Base-by-base conservation (phyloP, 2,113 vertebrate species). In the Pomatorhinus ruficollis region DNA sequence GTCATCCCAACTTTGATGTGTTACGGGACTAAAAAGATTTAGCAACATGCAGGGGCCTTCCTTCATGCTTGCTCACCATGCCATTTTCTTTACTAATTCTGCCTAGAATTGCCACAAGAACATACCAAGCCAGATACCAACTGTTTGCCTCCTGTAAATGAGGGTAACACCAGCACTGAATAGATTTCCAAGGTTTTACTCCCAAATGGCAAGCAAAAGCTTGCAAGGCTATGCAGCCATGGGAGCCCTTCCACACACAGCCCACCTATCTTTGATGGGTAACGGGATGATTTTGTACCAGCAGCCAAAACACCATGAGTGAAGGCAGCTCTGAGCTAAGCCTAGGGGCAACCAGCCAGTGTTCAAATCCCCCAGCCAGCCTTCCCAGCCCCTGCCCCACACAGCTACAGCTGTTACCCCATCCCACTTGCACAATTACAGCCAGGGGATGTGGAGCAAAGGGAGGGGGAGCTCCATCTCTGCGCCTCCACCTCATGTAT, bases 1-100 rank as follows among this genome's bases (percentile, higher is more conserved):
- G 86, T 72, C 44, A 96, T 53, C 56, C 57, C 49, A 81, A 5
- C 80, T 90, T 92, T 83, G 86, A 94, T 94, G 56, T 93, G 60
- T 68, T 27, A 90, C 83, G 76, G 70, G 54, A 86, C 64, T 56
- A 47, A 90, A 88, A 83, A 92, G 21, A 76, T 81, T 53, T 12
- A 86, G 40, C 40, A n/a, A 5, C 59, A 52, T 68, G 60, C 70
- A 50, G 54, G 31, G 63, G 40, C 92, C 85, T 90, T 83, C 82
- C 68, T 85, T 90, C 64, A 28, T 12, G 33, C 54, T 95, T 92
- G 87, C 44, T 94, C 39, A 86, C 44, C 20, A 1, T 30, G 42
- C 42, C 28, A 7, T 47, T 70, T 74, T 59, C 68, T 49, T 70
- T n/a, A 74, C 56, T 64, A 83, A 2, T 83, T 92, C 88, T 94